Evolutionary conservation across 2,888 invertebrate genomes (phyloP), one percentile per base, ranked within the genome.

Genomic region (Chironomus riparius): DNA sequence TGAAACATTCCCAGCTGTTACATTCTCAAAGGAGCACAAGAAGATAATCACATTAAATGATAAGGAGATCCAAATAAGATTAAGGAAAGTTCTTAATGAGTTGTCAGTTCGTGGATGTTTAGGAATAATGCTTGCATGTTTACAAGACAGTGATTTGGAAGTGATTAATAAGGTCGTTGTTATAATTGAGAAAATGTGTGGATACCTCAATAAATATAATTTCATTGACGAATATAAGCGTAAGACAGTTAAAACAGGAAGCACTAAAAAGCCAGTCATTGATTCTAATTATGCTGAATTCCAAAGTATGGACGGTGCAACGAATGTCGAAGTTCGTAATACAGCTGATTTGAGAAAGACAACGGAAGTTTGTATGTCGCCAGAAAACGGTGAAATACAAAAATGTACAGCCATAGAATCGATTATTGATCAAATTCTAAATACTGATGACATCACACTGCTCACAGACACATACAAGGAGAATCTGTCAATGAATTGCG

Each of bases 21-120:
- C 92, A 0, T 93, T 93, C 81, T 93, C 93, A 0, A 91, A 88
- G 80, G 91, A 92, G 81, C 86, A 90, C 4, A 87, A 89, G 77
- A 93, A 93, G 83, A 94, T 93, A 21, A 90, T 93, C 3, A 88
- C 88, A 0, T 82, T 94, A 10, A 91, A 89, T 28, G 88, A 89
- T 77, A 82, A 76, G 47, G 76, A 76, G 69, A 76, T 69, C 21
- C 69, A 76, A 69, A 76, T 82, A 77, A 85, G 92, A 77, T 83
- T 93, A 3, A 82, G 87, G 10, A 90, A 89, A 82, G 89, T 89
- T 10, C 81, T 93, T 28, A 87, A 88, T 0, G 89, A 91, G 78
- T 82, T 93, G n/a, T 87, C 91, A 0, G 83, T 86, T 1, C 87
- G 88, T 22, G 91, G 91, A 1, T 91, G 92, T 79, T 85, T 93